phyloP scores from a whole-genome alignment of 2,888 invertebrate species.

The Thecocarcelia acutangulata region DNA sequence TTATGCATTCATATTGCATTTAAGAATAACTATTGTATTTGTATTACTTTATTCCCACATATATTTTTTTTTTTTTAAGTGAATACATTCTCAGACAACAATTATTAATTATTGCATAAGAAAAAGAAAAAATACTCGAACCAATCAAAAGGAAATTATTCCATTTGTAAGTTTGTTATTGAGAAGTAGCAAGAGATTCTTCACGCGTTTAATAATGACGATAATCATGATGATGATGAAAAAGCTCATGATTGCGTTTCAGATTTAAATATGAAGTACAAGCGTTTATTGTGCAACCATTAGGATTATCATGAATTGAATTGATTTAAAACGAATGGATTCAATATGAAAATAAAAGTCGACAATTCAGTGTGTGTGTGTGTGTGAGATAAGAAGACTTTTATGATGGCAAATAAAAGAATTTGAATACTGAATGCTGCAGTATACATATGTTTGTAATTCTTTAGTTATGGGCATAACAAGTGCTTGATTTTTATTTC shows the following conservation, averaged over 20 bases:
- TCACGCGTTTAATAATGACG: not conserved
- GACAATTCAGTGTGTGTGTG: slow-evolving; percentile 1
- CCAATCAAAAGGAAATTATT: slow-evolving; percentile 23
- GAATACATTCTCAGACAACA: slow-evolving; percentile 50
- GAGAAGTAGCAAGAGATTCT: not conserved
- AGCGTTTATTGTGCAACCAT: slow-evolving; percentile 40
- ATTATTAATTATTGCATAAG: slow-evolving; percentile 56
- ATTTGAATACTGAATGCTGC: not conserved
- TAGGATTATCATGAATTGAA: slow-evolving; percentile 44
- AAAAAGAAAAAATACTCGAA: slow-evolving; percentile 25
- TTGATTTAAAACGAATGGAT: slow-evolving; percentile 12
- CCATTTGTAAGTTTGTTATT: slow-evolving; percentile 39
- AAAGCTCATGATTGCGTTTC: slow-evolving; percentile 4
- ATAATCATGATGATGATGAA: not conserved
- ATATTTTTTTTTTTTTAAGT: slow-evolving; percentile 21
- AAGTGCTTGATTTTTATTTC: not conserved
- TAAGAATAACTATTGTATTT: slow-evolving; percentile 30
- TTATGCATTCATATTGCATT: slow-evolving; percentile 26
- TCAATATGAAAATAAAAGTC: slow-evolving; percentile 20
- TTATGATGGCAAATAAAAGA: slow-evolving; percentile 17
- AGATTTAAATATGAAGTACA: slow-evolving; percentile 23
- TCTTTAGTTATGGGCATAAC: not conserved
- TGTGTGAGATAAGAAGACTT: slow-evolving; percentile 16
- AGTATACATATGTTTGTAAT: not conserved
- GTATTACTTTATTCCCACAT: slow-evolving; percentile 46